Conservation (phyloP, 2,113 vertebrate genomes). For the Cromileptes altivelis region DNA sequence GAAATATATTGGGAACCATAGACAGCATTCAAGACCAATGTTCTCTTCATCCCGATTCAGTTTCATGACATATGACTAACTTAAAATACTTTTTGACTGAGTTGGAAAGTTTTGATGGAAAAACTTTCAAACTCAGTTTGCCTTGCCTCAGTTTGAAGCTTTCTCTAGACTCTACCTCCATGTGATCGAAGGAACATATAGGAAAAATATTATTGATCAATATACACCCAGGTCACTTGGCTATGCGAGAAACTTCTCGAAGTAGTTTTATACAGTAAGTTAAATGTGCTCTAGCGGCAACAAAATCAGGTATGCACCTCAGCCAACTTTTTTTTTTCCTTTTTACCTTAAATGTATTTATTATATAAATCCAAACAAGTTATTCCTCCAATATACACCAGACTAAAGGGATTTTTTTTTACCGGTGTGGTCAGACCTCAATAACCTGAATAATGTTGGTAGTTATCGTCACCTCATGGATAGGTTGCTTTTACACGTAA, state of each 20-base stretch:
- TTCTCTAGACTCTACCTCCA: background rate
- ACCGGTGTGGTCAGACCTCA: background rate
- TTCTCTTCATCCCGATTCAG: background rate
- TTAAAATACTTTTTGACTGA: background rate
- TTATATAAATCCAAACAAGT: background rate
- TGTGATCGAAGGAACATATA: background rate
- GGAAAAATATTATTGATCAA: background rate
- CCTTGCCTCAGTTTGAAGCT: background rate
- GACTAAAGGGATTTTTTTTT: background rate
- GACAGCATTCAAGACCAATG: background rate
- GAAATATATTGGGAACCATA: background rate
- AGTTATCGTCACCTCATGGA: too few species aligned
- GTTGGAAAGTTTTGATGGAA: slow-evolving; percentile 11
- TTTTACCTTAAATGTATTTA: background rate
- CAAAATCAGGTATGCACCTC: too few species aligned
- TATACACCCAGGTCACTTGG: background rate
- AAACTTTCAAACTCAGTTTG: background rate
- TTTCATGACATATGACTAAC: background rate
- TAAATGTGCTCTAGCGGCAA: background rate
- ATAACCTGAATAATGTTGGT: too few species aligned
- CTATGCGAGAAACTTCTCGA: too few species aligned
- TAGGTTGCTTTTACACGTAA: too few species aligned
- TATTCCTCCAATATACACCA: background rate
- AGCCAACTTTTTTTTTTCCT: too few species aligned
- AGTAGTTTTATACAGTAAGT: background rate